These are phyloP conservation scores for Ornithorhynchus anatinus DNA, from an alignment of 2,113 vertebrate genomes.

Conservation along the genomic window DNA sequence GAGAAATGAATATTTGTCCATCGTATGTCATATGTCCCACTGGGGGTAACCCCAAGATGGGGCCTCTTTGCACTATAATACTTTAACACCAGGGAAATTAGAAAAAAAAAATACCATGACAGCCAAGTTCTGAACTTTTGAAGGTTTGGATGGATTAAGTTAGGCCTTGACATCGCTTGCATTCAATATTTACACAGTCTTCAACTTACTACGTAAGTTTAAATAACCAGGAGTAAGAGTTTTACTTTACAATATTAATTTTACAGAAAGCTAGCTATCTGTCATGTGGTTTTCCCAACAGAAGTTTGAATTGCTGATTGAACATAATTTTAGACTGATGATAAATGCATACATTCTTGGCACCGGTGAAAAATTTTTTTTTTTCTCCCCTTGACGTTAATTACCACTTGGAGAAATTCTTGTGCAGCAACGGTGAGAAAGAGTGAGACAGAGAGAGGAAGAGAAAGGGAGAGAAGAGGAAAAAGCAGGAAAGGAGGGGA, in stretches of 20 bases:
- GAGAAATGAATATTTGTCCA: background rate
- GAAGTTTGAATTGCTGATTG: background rate
- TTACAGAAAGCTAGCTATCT: background rate
- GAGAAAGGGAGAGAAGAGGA: too few relatives aligned
- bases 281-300: background rate
- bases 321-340: background rate
- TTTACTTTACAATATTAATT: background rate
- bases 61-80: background rate
- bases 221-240: background rate
- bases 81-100: background rate
- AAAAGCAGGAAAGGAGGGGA: too few relatives aligned
- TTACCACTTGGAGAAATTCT: too few relatives aligned
- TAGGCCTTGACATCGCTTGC: background rate
- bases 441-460: too few relatives aligned
- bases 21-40: background rate
- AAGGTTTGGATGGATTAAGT: background rate
- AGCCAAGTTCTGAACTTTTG: too few relatives aligned
- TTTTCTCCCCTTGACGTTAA: too few relatives aligned
- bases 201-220: too few relatives aligned
- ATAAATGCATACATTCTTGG: slow-evolving; percentile 4
- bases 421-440: too few relatives aligned
- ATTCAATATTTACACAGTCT: background rate
- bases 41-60: background rate
- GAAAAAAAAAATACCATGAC: too few relatives aligned
- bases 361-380: background rate